Conservation (phyloP, 2,888 invertebrate genomes). For the Drosophila stalkeri region DNA sequence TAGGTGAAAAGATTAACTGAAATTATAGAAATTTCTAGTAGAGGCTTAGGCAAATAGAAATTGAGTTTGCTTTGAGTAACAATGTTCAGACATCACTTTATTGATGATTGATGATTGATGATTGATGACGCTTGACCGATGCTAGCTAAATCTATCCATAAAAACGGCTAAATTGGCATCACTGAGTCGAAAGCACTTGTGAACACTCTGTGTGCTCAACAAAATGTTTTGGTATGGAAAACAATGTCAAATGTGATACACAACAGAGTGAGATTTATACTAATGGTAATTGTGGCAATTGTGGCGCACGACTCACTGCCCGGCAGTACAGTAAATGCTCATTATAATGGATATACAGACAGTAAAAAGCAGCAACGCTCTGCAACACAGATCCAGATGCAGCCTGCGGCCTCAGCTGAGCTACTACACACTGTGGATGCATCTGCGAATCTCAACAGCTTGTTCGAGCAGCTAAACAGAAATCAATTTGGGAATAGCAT, state of each 20-base stretch:
- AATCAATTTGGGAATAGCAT: not conserved
- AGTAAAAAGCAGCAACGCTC: not conserved
- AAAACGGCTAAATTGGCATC: slow-evolving; percentile 1
- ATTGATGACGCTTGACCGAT: not conserved
- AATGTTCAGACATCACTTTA: not conserved
- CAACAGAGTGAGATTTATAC: slow-evolving; percentile 23
- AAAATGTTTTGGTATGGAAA: slow-evolving; percentile 41
- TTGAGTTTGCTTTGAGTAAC: not conserved
- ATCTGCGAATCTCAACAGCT: slow-evolving; percentile 5
- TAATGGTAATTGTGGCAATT: slow-evolving; percentile 38
- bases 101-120: not conserved
- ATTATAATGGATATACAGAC: slow-evolving; percentile 3
- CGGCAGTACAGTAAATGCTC: not conserved
- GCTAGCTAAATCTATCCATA: not conserved
- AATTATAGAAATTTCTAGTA: not conserved
- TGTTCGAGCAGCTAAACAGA: slow-evolving; percentile 33
- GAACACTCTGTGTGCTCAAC: not conserved
- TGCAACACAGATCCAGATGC: not conserved
- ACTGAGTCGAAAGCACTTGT: not conserved
- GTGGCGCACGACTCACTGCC: slow-evolving; percentile 9
- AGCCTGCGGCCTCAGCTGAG: not conserved
- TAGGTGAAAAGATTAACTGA: not conserved
- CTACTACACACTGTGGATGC: not conserved
- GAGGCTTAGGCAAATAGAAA: no score
- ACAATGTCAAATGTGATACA: slow-evolving; percentile 60